Evolutionary conservation across 2,888 invertebrate species (phyloP).

Genomic region (Cybosia mesomella): DNA sequence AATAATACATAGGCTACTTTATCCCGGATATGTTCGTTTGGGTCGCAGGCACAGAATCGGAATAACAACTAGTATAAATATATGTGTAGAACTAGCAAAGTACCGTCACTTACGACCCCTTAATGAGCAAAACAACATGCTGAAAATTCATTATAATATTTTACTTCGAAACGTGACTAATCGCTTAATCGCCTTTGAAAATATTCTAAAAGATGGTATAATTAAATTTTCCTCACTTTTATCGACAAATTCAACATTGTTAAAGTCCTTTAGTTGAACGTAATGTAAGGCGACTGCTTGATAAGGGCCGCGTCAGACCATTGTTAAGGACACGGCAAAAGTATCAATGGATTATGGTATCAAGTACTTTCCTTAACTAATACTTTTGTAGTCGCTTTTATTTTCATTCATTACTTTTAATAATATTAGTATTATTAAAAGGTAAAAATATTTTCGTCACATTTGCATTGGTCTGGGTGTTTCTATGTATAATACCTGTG

Average conservation of each 20-base stretch:
- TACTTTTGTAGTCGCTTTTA: not conserved
- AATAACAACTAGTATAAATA: no score
- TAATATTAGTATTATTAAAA: no score
- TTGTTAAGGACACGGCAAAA: not conserved
- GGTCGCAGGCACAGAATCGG: no score
- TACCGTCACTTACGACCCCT: not conserved
- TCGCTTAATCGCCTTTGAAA: not conserved
- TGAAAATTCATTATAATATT: not conserved
- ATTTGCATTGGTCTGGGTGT: no score
- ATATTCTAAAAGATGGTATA: constrained; percentile 1
- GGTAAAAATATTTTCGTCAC: no score
- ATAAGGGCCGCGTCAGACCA: not conserved
- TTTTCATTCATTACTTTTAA: not conserved
- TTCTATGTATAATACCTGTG: no score
- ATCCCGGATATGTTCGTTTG: no score
- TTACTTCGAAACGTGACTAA: constrained; percentile 1
- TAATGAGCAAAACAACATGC: not conserved
- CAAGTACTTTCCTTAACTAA: not conserved
- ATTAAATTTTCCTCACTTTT: not conserved
- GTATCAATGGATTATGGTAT: constrained; percentile 1
- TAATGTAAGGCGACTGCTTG: not conserved
- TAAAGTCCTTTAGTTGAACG: constrained; percentile 2
- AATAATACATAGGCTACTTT: no score
- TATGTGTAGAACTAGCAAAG: not conserved
- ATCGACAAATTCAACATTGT: not conserved